Percentiles rank a stretch among this genome's conserved stretches.
Conservation (phyloP, 2,113 vertebrate species). For the Corythoichthys haematopterus region DNA sequence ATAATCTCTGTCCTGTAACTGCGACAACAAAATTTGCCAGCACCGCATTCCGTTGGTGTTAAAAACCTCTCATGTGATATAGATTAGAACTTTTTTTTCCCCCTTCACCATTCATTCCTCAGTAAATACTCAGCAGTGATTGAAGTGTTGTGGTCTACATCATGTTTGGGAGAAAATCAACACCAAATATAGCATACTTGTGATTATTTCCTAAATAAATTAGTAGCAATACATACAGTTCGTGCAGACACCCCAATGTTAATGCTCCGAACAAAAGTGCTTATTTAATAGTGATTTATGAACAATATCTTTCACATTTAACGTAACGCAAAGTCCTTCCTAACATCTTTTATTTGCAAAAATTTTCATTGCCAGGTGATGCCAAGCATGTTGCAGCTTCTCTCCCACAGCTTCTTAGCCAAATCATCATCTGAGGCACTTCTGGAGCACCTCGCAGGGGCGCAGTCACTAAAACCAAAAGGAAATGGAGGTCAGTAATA, state of each 20-base stretch:
- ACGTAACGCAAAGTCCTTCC: neutral
- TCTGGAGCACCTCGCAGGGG: slow-evolving; percentile 62
- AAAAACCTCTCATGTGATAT: slow-evolving; percentile 42
- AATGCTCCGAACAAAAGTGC: slow-evolving; percentile 29
- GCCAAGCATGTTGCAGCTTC: slow-evolving; percentile 70
- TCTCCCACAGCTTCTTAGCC: slow-evolving; percentile 73
- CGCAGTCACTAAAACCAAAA: slow-evolving; percentile 65
- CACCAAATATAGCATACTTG: neutral
- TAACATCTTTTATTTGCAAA: neutral
- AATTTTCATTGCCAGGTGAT: slow-evolving; percentile 65
- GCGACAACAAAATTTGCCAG: neutral
- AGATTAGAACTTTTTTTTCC: slow-evolving; percentile 36
- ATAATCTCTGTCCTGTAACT: neutral
- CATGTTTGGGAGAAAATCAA: neutral
- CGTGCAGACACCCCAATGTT: neutral
- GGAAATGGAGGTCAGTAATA: slow-evolving; percentile 7
- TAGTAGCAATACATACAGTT: neutral
- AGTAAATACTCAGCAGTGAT: neutral
- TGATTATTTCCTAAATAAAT: slow-evolving; percentile 1
- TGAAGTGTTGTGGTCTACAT: neutral
- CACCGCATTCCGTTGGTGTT: slow-evolving; percentile 38
- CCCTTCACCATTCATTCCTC: slow-evolving; percentile 6
- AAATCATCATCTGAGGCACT: slow-evolving; percentile 64
- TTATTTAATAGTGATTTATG: slow-evolving; percentile 25
- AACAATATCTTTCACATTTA: slow-evolving; percentile 8